phyloP scores from a whole-genome alignment of 1,140 invertebrate species.

The Drosophila ironensis region DNA sequence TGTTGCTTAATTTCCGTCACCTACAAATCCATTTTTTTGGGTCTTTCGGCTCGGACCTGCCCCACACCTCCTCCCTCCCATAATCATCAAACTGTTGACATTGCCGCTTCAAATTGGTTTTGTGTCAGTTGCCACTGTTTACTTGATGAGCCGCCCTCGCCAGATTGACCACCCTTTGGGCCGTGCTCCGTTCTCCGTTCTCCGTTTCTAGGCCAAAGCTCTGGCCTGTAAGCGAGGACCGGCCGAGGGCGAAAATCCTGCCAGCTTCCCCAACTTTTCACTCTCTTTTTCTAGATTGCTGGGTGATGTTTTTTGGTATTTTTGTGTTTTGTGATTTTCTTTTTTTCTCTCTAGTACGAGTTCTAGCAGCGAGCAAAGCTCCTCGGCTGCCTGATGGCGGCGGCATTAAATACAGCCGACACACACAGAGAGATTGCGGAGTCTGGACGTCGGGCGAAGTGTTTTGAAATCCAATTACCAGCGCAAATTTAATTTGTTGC shows the following conservation, averaged over 20 bases:
- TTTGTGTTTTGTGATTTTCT: not conserved
- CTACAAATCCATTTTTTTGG: conserved; percentile 43
- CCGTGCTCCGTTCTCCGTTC: not conserved
- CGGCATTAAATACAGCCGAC: conserved; percentile 75
- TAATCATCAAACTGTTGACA: conserved; percentile 69
- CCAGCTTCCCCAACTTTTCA: conserved; percentile 39
- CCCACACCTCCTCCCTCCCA: conserved; percentile 9
- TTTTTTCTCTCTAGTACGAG: too few relatives aligned
- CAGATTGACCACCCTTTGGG: not conserved
- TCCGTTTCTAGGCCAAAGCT: conserved; percentile 77
- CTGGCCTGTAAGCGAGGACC: conserved; percentile 12
- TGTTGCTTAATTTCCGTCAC: conserved; percentile 71
- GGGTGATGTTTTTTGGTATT: not conserved
- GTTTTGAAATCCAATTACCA: conserved; percentile 80
- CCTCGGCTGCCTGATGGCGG: conserved; percentile 66
- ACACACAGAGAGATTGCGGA: conserved; percentile 17
- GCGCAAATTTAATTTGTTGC: conserved; percentile 80
- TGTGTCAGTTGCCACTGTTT: conserved; percentile 69
- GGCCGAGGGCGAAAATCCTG: conserved; percentile 49
- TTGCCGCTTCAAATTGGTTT: conserved; percentile 64
- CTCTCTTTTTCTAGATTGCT: conserved; percentile 29
- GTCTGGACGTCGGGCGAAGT: conserved; percentile 58
- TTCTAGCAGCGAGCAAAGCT: too few relatives aligned
- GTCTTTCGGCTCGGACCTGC: not conserved
- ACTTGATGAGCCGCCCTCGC: conserved; percentile 50